Base-by-base conservation (phyloP, 2,888 invertebrate species). In the Scelioninae gen. 2 region DNA sequence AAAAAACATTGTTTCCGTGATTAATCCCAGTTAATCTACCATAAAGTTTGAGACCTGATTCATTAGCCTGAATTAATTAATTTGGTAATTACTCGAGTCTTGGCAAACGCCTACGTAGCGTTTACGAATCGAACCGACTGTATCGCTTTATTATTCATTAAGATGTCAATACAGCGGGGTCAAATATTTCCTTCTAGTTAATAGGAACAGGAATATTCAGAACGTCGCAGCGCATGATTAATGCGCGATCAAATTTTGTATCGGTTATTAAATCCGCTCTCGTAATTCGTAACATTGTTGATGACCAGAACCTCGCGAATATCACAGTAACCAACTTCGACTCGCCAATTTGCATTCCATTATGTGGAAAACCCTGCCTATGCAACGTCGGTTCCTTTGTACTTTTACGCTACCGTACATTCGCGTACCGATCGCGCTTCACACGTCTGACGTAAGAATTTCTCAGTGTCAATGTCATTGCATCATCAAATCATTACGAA, bases 111-210 rank as follows among this genome's bases (percentile, higher is more conserved):
- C 81, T 63, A 81, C 79, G 76, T 75, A 16, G 15, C 50, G 6
- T 41, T 58, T 58, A 18, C 58, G 64, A 65, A 74, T 69, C 68
- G 70, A 64, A 68, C 55, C 16, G 39, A 57, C 65, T 63, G 61
- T 77, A 78, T 79, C 73, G 78, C 80, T 78, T 79, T 78, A 79
- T 79, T 79, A 74, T 76, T 79, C 79, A 80, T 83, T 80, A 82
- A 83, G 76, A 80, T 76, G 82, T 80, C 81, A 82, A 83, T 82
- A 80, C 67, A 74, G 73, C 60, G 78, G 65, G 84, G 83, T 85
- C 81, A 84, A 85, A 75, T 78, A 77, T 77, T 80, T 78, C 77
- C 77, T 81, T 78, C 77, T 69, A 37, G 50, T 73, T 63, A 68
- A 61, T 67, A 63, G 13, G 18, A n/a, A 5, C 39, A 39, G 48